Evolutionary conservation across 2,888 invertebrate species (phyloP), one percentile per base, ranked within the genome.

Genomic region (Campopleginae sp.): DNA sequence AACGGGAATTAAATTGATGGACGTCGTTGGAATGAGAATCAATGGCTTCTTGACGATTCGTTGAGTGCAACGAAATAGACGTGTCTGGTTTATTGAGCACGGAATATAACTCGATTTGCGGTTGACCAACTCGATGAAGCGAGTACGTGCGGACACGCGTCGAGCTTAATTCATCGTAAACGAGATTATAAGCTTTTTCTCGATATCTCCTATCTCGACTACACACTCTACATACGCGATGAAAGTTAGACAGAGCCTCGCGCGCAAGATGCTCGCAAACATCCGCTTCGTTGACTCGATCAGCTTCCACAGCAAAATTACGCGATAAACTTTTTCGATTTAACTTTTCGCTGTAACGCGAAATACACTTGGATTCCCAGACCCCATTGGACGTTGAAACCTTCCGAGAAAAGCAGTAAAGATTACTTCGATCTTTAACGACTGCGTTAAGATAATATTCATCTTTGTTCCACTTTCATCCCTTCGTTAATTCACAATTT

Each of bases 241-340:
- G 42, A 17, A 54, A 19, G 82, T 70, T 14, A 65, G 75, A 61
- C 75, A 58, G 63, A 65, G 38, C 33, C 44, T 61, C 44, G 77
- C 46, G 77, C 46, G 33, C 12, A 71, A 58, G 84, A 86, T 86
- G 82, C 77, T 85, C 80, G 86, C 86, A 86, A 88, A 88, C 87
- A 88, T 88, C 87, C 87, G 87, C 75, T 74, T 79, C 58, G 54
- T 51, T 63, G 72, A 83, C 76, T 85, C 72, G 82, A 82, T 82
- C 76, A 72, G 76, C 82, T 58, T 66, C 48, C 58, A 31, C n/a
- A 58, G 14, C 27, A 58, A n/a, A n/a, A 19, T 58, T 58, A 58
- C 27, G 23, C 54, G 23, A 44, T 68, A 27, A 38, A 78, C 19
- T 23, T 83, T 80, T 66, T 46, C 19, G 27, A 38, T 63, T 54